These are phyloP conservation scores for Blennius ocellaris DNA, from an alignment of 2,113 vertebrate species.

Conservation along the genomic window DNA sequence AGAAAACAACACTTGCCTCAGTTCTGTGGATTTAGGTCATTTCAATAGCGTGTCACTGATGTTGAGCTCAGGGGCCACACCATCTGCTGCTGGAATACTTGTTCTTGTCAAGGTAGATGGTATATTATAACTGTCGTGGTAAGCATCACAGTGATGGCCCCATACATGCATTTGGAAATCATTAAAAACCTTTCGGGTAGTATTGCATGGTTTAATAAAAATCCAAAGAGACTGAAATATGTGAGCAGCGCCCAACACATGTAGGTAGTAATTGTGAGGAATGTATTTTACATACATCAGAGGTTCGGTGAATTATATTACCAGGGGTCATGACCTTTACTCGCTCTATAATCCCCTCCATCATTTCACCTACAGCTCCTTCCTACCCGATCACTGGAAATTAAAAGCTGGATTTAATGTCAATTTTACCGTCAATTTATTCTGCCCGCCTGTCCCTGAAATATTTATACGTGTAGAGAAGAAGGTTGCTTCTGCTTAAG, in stretches of 20 bases:
- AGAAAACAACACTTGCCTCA: background rate
- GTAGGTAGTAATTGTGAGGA: slow-evolving; percentile 16
- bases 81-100: too few relatives aligned
- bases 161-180: too few relatives aligned
- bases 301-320: slow-evolving; percentile 44
- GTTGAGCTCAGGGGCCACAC: background rate
- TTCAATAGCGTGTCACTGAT: background rate
- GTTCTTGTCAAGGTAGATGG: too few relatives aligned
- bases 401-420: slow-evolving; percentile 80
- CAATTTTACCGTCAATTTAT: slow-evolving; percentile 84
- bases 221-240: background rate
- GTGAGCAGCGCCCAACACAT: background rate
- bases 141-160: too few relatives aligned
- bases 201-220: too few relatives aligned
- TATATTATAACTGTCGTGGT: too few relatives aligned
- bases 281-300: slow-evolving; percentile 37
- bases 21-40: background rate
- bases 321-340: slow-evolving; percentile 54
- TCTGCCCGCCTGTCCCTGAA: slow-evolving; percentile 75
- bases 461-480: slow-evolving; percentile 80
- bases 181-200: too few relatives aligned
- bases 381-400: slow-evolving; percentile 71
- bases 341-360: slow-evolving; percentile 40
- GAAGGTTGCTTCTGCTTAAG: slow-evolving; percentile 69
- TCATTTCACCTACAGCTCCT: slow-evolving; percentile 47